Evolutionary conservation across 2,888 invertebrate species (phyloP).

Genomic region (Heliconius ismenius): DNA sequence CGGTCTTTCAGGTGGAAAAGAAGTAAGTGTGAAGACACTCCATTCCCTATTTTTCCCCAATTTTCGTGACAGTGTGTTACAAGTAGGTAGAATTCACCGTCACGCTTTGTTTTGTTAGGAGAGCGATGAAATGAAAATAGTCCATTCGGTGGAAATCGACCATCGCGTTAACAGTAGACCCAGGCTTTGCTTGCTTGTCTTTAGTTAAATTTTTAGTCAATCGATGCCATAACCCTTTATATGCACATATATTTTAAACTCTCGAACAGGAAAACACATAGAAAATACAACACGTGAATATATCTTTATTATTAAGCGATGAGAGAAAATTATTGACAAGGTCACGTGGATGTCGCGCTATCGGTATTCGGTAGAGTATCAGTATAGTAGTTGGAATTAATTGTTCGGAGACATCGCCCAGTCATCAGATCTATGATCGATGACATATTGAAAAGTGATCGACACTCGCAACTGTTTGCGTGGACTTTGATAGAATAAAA

Average conservation of each 20-base stretch:
- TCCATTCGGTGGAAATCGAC: background rate
- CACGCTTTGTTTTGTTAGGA: background rate
- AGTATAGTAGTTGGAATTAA: conserved; percentile 17
- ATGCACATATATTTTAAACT: conserved; percentile 4
- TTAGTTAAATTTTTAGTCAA: background rate
- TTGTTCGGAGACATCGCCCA: conserved; percentile 5
- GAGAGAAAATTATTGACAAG: conserved; percentile 33
- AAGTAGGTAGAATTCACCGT: background rate
- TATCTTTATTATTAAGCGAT: conserved; percentile 27
- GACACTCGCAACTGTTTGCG: background rate
- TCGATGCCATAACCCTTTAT: background rate
- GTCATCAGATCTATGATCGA: background rate
- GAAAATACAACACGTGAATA: conserved; percentile 7
- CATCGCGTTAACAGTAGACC: background rate
- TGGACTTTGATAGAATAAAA: background rate
- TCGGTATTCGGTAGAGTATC: conserved; percentile 13
- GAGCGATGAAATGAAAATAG: background rate
- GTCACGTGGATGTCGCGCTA: conserved; percentile 28
- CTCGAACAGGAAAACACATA: conserved; percentile 7
- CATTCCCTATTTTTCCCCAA: background rate
- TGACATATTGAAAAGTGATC: background rate
- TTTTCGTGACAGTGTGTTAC: background rate
- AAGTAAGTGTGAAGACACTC: background rate
- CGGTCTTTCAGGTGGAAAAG: too few relatives aligned
- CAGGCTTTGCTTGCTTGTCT: background rate